A percentile compares a stretch with the other conserved stretches of the same genome.
Conservation (phyloP, 2,888 invertebrate genomes). For the Amblyjoppa fuscipennis region DNA sequence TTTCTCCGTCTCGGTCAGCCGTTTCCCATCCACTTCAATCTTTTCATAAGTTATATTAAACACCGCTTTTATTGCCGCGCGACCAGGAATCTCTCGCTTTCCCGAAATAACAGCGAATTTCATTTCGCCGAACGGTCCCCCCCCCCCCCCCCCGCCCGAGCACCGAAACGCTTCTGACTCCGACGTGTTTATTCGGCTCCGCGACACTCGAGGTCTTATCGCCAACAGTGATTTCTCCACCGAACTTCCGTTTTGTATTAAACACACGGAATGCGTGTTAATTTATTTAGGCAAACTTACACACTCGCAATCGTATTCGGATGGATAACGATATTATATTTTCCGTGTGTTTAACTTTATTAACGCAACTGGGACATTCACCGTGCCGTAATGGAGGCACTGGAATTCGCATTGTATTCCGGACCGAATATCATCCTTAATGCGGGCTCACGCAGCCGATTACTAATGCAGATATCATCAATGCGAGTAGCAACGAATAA, state of each 20-base stretch:
- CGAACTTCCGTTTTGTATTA: background rate
- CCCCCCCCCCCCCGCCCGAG: background rate
- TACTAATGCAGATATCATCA: conserved; percentile 66
- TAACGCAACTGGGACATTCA: background rate
- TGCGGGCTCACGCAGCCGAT: conserved; percentile 34
- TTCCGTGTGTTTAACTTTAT: background rate
- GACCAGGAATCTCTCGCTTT: background rate
- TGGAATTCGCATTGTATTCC: conserved; percentile 1
- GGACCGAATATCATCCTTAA: conserved; percentile 24
- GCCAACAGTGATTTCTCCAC: background rate
- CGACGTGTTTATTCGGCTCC: background rate
- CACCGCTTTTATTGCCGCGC: conserved; percentile 3
- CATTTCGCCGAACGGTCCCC: background rate
- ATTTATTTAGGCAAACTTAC: conserved; percentile 1
- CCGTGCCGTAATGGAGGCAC: background rate
- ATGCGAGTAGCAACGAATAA: conserved; percentile 56
- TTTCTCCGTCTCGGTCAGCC: background rate
- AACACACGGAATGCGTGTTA: background rate
- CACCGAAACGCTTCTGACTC: background rate
- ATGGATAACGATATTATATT: conserved; percentile 16
- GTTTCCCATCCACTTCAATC: conserved; percentile 32
- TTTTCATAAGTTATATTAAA: conserved; percentile 42
- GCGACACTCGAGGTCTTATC: conserved; percentile 16
- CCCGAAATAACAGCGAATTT: conserved; percentile 19
- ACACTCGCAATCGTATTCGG: background rate